Conservation (phyloP, 2,797 vertebrate species). For the Lacerta bilineata region DNA sequence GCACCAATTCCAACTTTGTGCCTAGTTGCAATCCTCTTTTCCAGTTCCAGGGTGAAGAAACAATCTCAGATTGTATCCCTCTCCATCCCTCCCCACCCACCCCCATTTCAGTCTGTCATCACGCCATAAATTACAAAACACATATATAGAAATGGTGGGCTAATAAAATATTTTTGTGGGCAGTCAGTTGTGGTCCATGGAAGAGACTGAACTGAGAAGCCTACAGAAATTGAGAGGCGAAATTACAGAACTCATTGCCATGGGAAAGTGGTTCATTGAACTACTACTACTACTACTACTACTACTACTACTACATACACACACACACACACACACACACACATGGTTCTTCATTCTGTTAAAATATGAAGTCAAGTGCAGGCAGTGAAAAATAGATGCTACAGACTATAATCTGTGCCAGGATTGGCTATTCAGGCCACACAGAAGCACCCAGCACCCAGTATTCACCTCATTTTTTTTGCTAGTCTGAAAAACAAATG, state of each 20-base stretch:
- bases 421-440: fast-evolving
- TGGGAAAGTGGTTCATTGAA: neutral
- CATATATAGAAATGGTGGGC: neutral
- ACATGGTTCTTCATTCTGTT: constrained; percentile 1
- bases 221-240: neutral
- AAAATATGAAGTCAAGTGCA: neutral
- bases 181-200: neutral
- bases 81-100: too few relatives aligned
- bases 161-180: neutral
- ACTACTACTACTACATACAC: too few relatives aligned
- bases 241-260: neutral
- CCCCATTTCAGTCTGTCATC: neutral
- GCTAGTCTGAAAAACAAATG: constrained; percentile 62
- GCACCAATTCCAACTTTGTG: neutral
- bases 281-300: too few relatives aligned
- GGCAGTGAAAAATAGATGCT: neutral
- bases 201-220: neutral
- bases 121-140: neutral
- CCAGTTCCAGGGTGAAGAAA: too few relatives aligned
- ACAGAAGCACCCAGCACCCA: neutral
- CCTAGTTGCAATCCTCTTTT: too few relatives aligned
- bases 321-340: too few relatives aligned
- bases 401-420: neutral
- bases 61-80: neutral
- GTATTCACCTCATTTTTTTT: constrained; percentile 26